phyloP scores from a whole-genome alignment of 2,113 vertebrate genomes.

The Phalacrocorax aristotelis region DNA sequence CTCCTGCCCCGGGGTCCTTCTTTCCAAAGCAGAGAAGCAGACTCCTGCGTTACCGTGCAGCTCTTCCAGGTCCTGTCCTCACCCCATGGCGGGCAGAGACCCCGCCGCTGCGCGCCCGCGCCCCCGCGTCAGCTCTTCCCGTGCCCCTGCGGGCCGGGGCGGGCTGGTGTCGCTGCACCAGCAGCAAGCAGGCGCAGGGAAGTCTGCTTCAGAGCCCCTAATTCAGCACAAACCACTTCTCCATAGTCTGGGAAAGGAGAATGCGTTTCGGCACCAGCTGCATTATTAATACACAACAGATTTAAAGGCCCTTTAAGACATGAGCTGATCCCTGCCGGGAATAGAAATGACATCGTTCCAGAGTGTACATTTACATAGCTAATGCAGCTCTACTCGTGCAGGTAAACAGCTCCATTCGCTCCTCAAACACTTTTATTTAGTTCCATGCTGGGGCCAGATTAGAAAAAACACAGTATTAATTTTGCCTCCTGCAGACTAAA shows the following conservation, averaged over 20 bases:
- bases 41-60: neutral
- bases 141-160: neutral
- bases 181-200: neutral
- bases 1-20: neutral
- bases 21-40: neutral
- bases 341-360: slow-evolving; percentile 46
- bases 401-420: slow-evolving; percentile 16
- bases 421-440: slow-evolving; percentile 63
- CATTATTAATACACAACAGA: slow-evolving; percentile 63
- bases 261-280: neutral
- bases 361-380: slow-evolving; percentile 44
- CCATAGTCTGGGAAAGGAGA: neutral
- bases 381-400: slow-evolving; percentile 23
- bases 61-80: neutral
- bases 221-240: neutral
- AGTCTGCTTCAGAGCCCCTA: neutral
- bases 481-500: slow-evolving; percentile 51
- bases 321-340: slow-evolving; percentile 45
- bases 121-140: fast-evolving
- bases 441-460: slow-evolving; percentile 63
- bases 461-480: slow-evolving; percentile 63
- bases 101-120: fast-evolving
- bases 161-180: neutral
- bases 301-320: slow-evolving; percentile 66
- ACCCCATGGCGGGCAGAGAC: fast-evolving